Percentiles rank a stretch among this genome's conserved stretches.
Conservation (phyloP, 2,888 invertebrate genomes). For the Agrilus cyanescens region DNA sequence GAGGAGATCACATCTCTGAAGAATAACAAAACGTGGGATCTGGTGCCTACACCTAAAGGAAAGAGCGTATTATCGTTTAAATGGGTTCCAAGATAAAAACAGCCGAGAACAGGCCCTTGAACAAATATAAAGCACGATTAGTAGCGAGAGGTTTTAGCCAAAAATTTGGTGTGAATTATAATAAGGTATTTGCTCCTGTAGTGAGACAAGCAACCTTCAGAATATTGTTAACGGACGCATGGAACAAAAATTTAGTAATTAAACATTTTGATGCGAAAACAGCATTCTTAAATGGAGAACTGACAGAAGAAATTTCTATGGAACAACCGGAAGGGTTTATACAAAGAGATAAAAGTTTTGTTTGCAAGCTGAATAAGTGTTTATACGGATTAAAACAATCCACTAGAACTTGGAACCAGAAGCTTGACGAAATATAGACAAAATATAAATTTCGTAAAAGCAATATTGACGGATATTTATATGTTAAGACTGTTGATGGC, state of each 20-base stretch:
- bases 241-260: background rate
- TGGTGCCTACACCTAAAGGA: too few relatives aligned
- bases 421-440: background rate
- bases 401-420: constrained; percentile 1
- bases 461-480: background rate
- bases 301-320: constrained; percentile 1
- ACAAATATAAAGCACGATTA: too few relatives aligned
- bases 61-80: too few relatives aligned
- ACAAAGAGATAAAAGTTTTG: background rate
- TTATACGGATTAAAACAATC: constrained; percentile 2
- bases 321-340: constrained; percentile 2
- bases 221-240: background rate
- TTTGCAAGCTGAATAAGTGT: constrained; percentile 1
- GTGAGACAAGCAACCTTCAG: background rate
- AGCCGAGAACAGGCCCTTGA: background rate
- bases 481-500: background rate
- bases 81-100: background rate
- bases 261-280: background rate
- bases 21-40: too few relatives aligned
- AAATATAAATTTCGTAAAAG: background rate
- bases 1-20: too few relatives aligned
- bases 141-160: too few relatives aligned
- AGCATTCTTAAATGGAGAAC: constrained; percentile 2
- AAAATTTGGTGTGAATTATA: background rate
- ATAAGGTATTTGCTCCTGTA: too few relatives aligned